Base-by-base conservation (phyloP, 1,140 invertebrate species). In the Heliconius hewitsoni region DNA sequence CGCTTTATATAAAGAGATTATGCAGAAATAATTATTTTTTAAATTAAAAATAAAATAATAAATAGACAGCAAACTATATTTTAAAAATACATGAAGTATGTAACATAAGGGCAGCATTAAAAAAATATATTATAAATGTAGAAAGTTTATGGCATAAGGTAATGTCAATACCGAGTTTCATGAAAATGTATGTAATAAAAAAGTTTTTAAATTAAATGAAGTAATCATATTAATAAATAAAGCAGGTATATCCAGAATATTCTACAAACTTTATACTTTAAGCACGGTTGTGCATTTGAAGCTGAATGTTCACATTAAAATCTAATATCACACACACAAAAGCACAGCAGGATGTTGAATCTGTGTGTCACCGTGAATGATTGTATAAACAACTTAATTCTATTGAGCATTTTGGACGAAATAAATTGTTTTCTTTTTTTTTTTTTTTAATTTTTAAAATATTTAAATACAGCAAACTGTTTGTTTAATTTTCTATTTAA, bases 311-410 rank as follows among this genome's bases (percentile, higher is more conserved):
- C 18, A 79, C 74, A 79, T 79, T 79, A 79, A 72, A 81, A 83
- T 82, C 85, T 89, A 88, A 87, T 87, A 88, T 88, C 87, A 90
- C 86, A 87, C 81, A 89, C 85, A 89, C 84, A 89, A 85, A 89
- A 88, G 87, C 87, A 87, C 84, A 83, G 79, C 81, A 82, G 74
- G 74, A 82, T 78, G 66, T 76, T 50, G 71, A 73, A 72, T 76
- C 74, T 42, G 30, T 39, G 37, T 71, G 74, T 72, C 74, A 70
- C 46, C 70, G 73, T 72, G 78, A 79, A 79, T 60, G 23, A 70
- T 70, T 37, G 13, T 42, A 19, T 52, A 19, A 23, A 50, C 23
- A 30, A 55, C 27, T 30, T 30, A 66, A 66, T 30, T 30, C 23
- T 66, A 55, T 74, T 74, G 73, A 74, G 73, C 73, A 74, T 57